Evolutionary conservation across 2,888 invertebrate species (phyloP).

Genomic region (Schizaphis graminum): DNA sequence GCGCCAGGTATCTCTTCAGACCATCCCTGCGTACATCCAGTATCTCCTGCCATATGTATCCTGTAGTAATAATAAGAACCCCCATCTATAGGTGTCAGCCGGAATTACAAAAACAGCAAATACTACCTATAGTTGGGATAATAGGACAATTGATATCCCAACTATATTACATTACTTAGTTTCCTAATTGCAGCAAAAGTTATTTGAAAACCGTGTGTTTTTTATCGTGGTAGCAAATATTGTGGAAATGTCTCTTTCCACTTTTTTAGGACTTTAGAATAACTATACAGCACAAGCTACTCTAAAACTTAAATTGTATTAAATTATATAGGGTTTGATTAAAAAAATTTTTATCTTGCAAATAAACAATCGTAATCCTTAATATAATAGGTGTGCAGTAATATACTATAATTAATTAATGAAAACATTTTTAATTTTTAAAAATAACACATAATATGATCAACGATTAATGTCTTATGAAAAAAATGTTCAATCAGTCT

Average conservation of each 20-base stretch:
- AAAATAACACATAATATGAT: too few relatives aligned
- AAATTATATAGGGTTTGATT: not conserved
- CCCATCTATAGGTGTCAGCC: not conserved
- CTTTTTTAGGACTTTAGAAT: not conserved
- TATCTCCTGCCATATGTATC: constrained; percentile 93
- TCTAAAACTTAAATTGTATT: not conserved
- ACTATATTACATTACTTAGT: not conserved
- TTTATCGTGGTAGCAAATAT: not conserved
- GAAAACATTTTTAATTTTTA: too few relatives aligned
- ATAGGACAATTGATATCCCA: not conserved
- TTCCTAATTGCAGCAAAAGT: not conserved
- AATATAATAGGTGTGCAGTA: too few relatives aligned
- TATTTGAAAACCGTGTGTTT: not conserved
- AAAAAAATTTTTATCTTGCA: not conserved
- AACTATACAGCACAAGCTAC: not conserved
- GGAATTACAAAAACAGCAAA: not conserved
- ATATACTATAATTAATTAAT: too few relatives aligned
- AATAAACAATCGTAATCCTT: too few relatives aligned
- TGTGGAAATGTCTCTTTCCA: not conserved
- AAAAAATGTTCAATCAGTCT: not conserved
- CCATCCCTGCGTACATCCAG: constrained; percentile 92
- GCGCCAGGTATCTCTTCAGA: constrained; percentile 82
- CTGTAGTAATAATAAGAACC: constrained; percentile 71
- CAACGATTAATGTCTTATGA: too few relatives aligned
- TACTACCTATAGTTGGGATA: not conserved